Conservation (phyloP, 2,113 vertebrate genomes). For the Apteryx owenii region DNA sequence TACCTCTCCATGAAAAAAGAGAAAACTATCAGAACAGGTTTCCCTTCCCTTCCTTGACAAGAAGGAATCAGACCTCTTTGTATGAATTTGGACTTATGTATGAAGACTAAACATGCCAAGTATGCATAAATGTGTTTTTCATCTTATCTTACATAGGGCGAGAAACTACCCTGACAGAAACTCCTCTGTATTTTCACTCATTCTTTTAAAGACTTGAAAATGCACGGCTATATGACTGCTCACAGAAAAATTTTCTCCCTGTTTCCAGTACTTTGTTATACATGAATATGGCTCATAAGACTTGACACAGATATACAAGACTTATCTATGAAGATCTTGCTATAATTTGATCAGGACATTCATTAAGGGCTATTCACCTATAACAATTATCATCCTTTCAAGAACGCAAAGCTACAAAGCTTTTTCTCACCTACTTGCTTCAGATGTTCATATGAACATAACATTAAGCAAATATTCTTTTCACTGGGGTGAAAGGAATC, state of each 20-base stretch:
- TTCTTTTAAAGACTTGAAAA: background rate
- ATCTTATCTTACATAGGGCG: background rate
- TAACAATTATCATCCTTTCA: background rate
- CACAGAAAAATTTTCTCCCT: background rate
- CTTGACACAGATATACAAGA: background rate
- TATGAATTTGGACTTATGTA: background rate
- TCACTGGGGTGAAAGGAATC: background rate
- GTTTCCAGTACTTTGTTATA: background rate
- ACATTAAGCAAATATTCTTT: background rate
- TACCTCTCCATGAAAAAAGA: background rate
- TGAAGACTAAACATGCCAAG: background rate
- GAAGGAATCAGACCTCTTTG: background rate
- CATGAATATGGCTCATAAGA: background rate
- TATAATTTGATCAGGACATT: background rate
- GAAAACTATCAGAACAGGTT: background rate
- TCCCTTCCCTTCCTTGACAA: background rate
- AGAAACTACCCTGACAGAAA: background rate
- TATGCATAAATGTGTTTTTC: fast-evolving
- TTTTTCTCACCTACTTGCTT: background rate
- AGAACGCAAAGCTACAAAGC: background rate
- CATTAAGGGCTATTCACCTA: background rate
- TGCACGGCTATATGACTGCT: background rate
- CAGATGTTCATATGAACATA: background rate
- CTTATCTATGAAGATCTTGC: background rate
- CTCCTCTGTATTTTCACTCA: background rate